These are phyloP conservation scores for Aplodontia rufa DNA, from an alignment of 2,113 vertebrate species.

Conservation along the genomic window DNA sequence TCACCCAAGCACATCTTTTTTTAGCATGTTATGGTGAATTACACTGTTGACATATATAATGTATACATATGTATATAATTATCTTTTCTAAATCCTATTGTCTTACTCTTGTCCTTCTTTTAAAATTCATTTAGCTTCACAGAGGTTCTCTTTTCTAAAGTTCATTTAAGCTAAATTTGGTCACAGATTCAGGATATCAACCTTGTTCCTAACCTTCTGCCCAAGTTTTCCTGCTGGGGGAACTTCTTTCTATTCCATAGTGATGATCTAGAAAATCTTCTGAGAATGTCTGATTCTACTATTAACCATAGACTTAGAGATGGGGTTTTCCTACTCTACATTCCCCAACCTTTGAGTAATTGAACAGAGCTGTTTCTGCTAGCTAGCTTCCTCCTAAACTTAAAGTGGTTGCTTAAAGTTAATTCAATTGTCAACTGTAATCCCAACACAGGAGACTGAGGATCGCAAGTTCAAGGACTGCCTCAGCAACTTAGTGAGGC, in stretches of 20 bases:
- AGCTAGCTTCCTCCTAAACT: neutral
- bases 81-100: neutral
- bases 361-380: conserved; percentile 32
- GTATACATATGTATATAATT: neutral
- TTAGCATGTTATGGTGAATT: neutral
- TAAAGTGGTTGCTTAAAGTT: neutral
- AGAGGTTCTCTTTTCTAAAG: neutral
- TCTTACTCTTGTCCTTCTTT: neutral
- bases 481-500: too few species aligned
- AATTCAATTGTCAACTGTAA: neutral
- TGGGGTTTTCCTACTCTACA: neutral
- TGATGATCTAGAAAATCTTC: neutral
- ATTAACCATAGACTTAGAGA: neutral
- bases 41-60: neutral
- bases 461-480: too few species aligned
- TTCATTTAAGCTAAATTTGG: neutral
- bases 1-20: conserved; percentile 21
- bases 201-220: neutral
- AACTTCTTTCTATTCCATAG: neutral
- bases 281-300: neutral
- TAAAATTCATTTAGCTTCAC: neutral
- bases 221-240: neutral
- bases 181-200: neutral
- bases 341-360: neutral
- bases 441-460: too few species aligned